Evolutionary conservation across 2,113 vertebrate genomes (phyloP).

Genomic region (Herpetotheres cachinnans): DNA sequence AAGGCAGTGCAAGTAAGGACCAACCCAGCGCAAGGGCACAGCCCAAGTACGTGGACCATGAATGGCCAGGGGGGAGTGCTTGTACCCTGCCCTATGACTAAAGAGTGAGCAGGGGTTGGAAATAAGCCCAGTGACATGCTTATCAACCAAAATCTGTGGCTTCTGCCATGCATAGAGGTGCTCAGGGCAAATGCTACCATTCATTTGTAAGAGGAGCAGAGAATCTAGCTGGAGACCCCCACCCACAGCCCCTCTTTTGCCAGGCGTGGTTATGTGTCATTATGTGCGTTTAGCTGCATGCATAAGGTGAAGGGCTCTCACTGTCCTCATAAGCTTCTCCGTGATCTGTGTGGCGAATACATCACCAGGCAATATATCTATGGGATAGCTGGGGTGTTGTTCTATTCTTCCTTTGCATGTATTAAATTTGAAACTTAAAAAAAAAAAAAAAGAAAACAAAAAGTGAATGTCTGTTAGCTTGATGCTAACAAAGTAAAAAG

Average conservation of each 20-base stretch:
- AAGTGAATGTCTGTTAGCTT: background rate
- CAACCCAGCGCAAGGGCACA: background rate
- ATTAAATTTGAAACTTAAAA: background rate
- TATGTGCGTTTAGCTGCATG: background rate
- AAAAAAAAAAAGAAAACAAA: background rate
- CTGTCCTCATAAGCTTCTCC: background rate
- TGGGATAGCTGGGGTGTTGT: background rate
- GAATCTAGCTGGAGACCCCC: background rate
- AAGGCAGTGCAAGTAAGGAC: accelerated
- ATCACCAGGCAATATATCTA: background rate
- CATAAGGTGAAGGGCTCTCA: background rate
- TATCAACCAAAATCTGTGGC: background rate
- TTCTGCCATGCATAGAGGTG: background rate
- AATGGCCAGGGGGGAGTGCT: background rate
- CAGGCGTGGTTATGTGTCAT: background rate
- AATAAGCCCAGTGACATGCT: background rate
- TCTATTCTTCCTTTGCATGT: background rate
- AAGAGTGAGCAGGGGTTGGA: background rate
- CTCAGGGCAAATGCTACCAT: background rate
- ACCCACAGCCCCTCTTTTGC: background rate
- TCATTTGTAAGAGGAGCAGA: background rate
- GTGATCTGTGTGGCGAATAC: background rate
- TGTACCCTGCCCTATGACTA: background rate
- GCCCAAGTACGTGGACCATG: background rate
- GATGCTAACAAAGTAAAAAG: background rate